These are phyloP conservation scores for Eolophus roseicapilla DNA, from an alignment of 2,113 vertebrate species.

Conservation along the genomic window DNA sequence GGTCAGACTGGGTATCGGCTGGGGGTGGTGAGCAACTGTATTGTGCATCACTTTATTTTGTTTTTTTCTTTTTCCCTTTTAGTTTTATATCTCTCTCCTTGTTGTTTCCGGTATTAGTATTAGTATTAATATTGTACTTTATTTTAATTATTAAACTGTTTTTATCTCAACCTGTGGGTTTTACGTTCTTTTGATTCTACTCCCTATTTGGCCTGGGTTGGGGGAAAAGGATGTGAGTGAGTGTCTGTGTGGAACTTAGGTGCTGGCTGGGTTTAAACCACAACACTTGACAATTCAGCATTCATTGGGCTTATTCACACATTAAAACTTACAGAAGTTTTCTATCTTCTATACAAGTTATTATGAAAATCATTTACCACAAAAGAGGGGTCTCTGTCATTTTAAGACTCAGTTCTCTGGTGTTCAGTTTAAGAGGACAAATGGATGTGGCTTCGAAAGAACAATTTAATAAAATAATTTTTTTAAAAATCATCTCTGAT, in stretches of 20 bases:
- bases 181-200: background rate
- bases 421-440: background rate
- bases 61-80: no score
- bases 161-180: background rate
- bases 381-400: background rate
- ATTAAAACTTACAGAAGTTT: background rate
- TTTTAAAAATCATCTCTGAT: background rate
- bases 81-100: no score
- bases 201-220: background rate
- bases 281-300: background rate
- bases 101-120: no score
- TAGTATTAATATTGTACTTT: no score
- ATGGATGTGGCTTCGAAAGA: background rate
- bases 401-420: background rate
- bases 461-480: background rate
- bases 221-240: no score
- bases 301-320: background rate
- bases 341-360: background rate
- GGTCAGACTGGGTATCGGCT: background rate
- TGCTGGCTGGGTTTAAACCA: background rate
- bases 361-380: background rate
- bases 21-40: background rate
- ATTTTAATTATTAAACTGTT: background rate
- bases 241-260: no score
- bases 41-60: no score